These are phyloP conservation scores for Ischnus inquisitorius DNA, from an alignment of 2,888 invertebrate genomes.

Conservation along the genomic window DNA sequence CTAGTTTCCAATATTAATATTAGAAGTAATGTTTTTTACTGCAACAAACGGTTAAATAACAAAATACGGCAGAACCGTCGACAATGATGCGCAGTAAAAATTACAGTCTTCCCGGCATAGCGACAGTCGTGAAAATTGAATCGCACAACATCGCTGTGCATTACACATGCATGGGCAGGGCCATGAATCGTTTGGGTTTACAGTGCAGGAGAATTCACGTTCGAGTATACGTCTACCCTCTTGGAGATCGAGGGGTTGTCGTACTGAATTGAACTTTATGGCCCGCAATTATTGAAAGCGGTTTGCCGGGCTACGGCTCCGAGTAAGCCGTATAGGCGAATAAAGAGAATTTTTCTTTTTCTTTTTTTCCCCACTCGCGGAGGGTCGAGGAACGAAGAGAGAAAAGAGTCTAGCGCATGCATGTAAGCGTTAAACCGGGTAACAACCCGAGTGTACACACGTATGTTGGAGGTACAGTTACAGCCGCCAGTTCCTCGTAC, in stretches of 20 bases:
- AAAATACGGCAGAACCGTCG: no score
- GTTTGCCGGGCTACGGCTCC: slow-evolving; percentile 52
- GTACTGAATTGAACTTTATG: slow-evolving; percentile 75
- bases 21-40: no score
- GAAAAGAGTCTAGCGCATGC: slow-evolving; percentile 23
- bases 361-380: slow-evolving; percentile 26
- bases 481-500: slow-evolving; percentile 22
- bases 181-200: slow-evolving; percentile 37
- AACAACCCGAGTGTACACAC: slow-evolving; percentile 10
- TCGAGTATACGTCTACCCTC: slow-evolving; percentile 14
- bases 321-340: slow-evolving; percentile 13
- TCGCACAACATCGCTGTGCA: not conserved
- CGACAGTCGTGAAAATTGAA: not conserved
- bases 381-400: slow-evolving; percentile 21
- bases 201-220: slow-evolving; percentile 37
- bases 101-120: no score
- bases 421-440: slow-evolving; percentile 5
- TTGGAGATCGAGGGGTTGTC: slow-evolving; percentile 22
- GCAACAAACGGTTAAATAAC: no score
- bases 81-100: no score
- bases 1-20: no score
- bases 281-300: slow-evolving; percentile 78
- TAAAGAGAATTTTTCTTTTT: slow-evolving; percentile 72
- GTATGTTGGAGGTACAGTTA: slow-evolving; percentile 1
- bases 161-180: not conserved